Conservation (phyloP, 2,888 invertebrate species). For the Deilephila porcellus region DNA sequence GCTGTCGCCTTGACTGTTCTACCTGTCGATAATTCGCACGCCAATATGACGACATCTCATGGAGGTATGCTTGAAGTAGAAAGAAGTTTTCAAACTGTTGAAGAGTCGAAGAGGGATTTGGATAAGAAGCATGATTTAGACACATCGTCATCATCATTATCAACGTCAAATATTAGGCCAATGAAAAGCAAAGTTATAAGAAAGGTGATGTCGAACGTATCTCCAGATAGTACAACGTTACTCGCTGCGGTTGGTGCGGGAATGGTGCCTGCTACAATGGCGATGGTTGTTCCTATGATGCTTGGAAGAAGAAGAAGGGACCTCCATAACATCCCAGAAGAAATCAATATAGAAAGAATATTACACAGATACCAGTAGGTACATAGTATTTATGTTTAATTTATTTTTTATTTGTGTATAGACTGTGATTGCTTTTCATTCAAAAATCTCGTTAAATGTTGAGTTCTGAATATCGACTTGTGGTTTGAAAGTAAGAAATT, state of each 20-base stretch:
- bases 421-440: conserved; percentile 18
- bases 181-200: conserved; percentile 62
- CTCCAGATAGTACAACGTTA: conserved; percentile 86
- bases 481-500: not conserved
- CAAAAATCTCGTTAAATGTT: not conserved
- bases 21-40: conserved; percentile 87
- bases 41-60: conserved; percentile 88
- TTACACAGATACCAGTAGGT: conserved; percentile 51
- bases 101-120: conserved; percentile 82
- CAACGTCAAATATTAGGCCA: conserved; percentile 63
- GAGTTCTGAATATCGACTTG: not conserved
- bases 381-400: conserved; percentile 22
- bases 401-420: not conserved
- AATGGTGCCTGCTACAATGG: conserved; percentile 92
- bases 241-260: conserved; percentile 91
- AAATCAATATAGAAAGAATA: conserved; percentile 55
- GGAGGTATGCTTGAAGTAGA: conserved; percentile 91
- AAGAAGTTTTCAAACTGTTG: conserved; percentile 88
- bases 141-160: conserved; percentile 34
- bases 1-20: conserved; percentile 89
- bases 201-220: conserved; percentile 64
- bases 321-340: conserved; percentile 42
- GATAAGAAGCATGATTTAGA: conserved; percentile 71
- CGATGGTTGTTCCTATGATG: conserved; percentile 91
- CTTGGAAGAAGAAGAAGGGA: conserved; percentile 82